Evolutionary conservation across 2,888 invertebrate genomes (phyloP), one percentile per base, ranked within the genome.

Genomic region (Amiota mariae): DNA sequence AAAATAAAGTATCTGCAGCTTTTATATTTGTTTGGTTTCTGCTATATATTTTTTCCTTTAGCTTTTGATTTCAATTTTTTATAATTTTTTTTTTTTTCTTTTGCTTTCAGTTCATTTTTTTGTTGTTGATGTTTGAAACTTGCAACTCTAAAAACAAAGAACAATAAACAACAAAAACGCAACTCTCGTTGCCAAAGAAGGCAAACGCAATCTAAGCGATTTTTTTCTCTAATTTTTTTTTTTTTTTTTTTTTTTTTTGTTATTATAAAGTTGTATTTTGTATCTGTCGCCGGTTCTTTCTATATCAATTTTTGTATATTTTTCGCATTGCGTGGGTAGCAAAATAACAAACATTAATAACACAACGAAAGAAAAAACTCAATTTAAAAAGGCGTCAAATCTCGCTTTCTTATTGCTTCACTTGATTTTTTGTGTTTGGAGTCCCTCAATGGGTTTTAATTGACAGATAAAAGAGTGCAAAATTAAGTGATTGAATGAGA

Each of bases 1-100:
- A n/a, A 56, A n/a, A 13, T 20, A 56, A 71, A 54, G 66, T 66
- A 78, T 73, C 68, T 77, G 56, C 72, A 72, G 72, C 73, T 76
- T 78, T 78, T 72, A 20, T 67, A 73, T 77, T 76, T 74, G 54
- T 68, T 68, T 51, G 13, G 66, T 54, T 54, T 51, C 54, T 68
- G 51, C 24, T 68, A 36, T 36, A 59, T 59, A 54, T 20, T 67
- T 68, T 20, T 67, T 51, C 11, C 46, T 59, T 51, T 59, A 46
- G 63, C 63, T 63, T 24, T 63, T 20, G 46, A 46, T 12, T 9
- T 63, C 12, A 13, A 4, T 49, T 67, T 67, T 66, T 24, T 49
- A 10, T n/a, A 63, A 3, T 18, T 36, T 63, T n/a, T 9, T 6
- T 46, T 13, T n/a, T n/a, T 18, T 46, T 36, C 24, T 63, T 63